Base-by-base conservation (phyloP, 2,113 vertebrate species). In the Tretioscincus oriximinensis region DNA sequence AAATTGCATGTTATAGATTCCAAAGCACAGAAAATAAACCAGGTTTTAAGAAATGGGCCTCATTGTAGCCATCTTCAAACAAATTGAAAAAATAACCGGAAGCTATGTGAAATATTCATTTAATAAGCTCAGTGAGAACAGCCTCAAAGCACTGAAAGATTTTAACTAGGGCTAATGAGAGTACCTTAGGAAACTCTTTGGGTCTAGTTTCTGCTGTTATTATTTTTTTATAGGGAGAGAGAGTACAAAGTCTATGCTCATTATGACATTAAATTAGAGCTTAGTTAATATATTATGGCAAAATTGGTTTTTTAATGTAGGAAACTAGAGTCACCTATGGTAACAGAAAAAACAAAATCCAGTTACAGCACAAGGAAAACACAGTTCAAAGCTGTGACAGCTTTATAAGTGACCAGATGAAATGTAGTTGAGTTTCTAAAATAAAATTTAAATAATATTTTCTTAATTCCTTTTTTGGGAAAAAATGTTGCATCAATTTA, bases 41-140 rank as follows among this genome's bases (percentile, higher is more conserved):
- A 3, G 81, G 79, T 86, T 88, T 86, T 84, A 77, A 90, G 83
- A 73, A 90, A 86, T 83, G 89, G 71, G 81, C 54, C 81, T 93
- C 92, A 90, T 92, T 85, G 78, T 73, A 71, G 61, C 29, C 51
- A 87, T 73, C 88, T 89, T 92, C 82, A 92, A 92, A 77, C 63
- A 85, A 93, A 89, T 75, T 89, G 87, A 75, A 90, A 41, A 89
- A 88, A 90, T 88, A 90, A 86, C 78, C 81, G 78, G 80, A 88
- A 84, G 85, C 41, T 85, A 91, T 86, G 60, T 78, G 86, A 90
- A 89, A 91, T 26, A 89, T 80, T 60, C 73, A 61, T 91, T 92
- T 91, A 84, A 66, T 91, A 92, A 90, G 80, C 83, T 89, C 78
- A 86, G 73, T 0, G 73, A 92, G 84, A 88, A 26, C 77, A 24